Base-by-base conservation (phyloP, 1,140 invertebrate genomes). In the Drosophila sucinea region DNA sequence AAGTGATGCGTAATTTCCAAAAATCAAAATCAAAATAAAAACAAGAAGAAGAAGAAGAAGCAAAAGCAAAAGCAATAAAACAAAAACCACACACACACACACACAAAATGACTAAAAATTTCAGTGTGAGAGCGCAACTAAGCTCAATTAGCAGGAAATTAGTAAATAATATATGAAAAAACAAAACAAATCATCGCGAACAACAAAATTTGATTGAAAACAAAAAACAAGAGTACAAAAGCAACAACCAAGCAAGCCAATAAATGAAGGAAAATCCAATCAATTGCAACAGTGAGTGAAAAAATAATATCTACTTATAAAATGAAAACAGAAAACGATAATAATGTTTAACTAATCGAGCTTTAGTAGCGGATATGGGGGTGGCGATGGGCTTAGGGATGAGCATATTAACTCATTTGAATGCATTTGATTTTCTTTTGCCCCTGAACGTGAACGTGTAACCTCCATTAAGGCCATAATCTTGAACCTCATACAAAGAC, bases 371-470 rank as follows among this genome's bases (percentile, higher is more conserved):
- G 8, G 35, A 10, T 38, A 38, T 35, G 3, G 47, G 10, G 41
- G 8, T 23, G 17, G 62, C 17, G 64, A 54, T 7, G 41, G 8
- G 23, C 32, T 30, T 33, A 30, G 38, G 44, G 58, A 56, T 27
- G 57, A 62, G 38, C 10, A 8, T 40, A 17, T 51, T 51, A 51
- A 51, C 4, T 51, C 7, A 51, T 51, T 51, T 51, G 44, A 51
- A 27, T 51, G 25, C 23, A 51, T 51, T 27, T 51, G 44, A 27
- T 51, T 51, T 51, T 25, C 44, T 51, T 67, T 63, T 85, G 79
- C 76, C 82, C 82, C 75, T 86, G 82, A 86, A 86, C 86, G 83
- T 90, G 87, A 90, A 90, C 82, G 86, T 85, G 67, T 90, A 90
- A 90, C 86, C 86, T 86, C 86, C 79, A 90, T 76, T 80, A 72